Evolutionary conservation across 2,113 vertebrate species (phyloP).

Genomic region (Larimichthys crocea): DNA sequence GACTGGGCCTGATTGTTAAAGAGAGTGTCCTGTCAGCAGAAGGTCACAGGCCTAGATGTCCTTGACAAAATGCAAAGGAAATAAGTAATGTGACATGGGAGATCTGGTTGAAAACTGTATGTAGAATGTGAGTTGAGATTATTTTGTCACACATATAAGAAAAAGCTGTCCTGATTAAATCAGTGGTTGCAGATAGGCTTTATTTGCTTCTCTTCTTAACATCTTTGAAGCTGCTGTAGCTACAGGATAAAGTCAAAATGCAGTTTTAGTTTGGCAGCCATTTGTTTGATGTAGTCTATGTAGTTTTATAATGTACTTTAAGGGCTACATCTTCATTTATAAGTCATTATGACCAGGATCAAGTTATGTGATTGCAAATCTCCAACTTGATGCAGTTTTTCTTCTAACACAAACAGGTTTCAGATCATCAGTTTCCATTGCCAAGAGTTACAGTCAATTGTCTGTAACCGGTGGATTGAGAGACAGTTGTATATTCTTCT

Average conservation of each 20-base stretch:
- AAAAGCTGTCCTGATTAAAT: not conserved
- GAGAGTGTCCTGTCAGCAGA: slow-evolving; percentile 48
- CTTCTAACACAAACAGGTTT: too few species aligned
- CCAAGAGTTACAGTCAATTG: not conserved
- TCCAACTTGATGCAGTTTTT: not conserved
- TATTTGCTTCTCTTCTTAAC: too few species aligned
- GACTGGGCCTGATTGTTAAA: slow-evolving; percentile 44
- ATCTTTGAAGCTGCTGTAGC: too few species aligned
- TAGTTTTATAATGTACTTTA: too few species aligned
- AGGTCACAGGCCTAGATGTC: slow-evolving; percentile 59
- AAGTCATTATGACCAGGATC: not conserved
- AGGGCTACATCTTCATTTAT: not conserved
- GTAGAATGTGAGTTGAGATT: not conserved
- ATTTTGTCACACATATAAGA: not conserved
- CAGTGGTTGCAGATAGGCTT: not conserved
- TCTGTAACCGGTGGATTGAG: not conserved
- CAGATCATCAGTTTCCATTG: not conserved
- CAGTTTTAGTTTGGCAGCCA: too few species aligned
- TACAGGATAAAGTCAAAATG: too few species aligned
- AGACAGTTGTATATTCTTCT: not conserved
- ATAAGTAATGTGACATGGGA: not conserved
- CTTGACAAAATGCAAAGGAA: slow-evolving; percentile 13
- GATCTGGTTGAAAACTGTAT: not conserved
- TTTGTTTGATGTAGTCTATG: too few species aligned
- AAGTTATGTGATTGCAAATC: not conserved